phyloP scores from a whole-genome alignment of 2,888 invertebrate species.

The Synanthedon myopaeformis region DNA sequence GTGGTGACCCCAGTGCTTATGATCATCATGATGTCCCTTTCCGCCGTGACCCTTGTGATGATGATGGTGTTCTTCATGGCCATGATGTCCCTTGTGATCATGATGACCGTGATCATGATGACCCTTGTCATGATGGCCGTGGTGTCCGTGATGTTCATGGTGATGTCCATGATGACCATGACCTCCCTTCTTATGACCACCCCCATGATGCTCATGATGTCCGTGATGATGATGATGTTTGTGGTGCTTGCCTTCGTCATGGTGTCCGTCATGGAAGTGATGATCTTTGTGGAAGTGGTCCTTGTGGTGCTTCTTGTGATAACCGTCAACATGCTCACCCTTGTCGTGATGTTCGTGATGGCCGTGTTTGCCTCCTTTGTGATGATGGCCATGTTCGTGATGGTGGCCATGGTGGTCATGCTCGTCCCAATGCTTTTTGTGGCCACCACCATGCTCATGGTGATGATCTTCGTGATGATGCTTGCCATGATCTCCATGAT shows the following conservation, averaged over 20 bases:
- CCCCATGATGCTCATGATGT: slow-evolving; percentile 79
- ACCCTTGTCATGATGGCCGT: slow-evolving; percentile 83
- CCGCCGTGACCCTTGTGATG: slow-evolving; percentile 82
- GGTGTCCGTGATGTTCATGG: slow-evolving; percentile 82
- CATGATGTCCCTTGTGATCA: slow-evolving; percentile 83
- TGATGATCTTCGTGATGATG: slow-evolving; percentile 81
- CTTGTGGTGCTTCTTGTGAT: slow-evolving; percentile 87
- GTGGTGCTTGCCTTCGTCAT: slow-evolving; percentile 85
- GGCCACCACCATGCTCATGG: slow-evolving; percentile 80
- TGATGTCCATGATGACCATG: slow-evolving; percentile 83
- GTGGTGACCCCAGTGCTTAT: slow-evolving; percentile 79
- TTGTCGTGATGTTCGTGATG: slow-evolving; percentile 88
- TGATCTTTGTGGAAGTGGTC: slow-evolving; percentile 90
- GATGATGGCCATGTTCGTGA: slow-evolving; percentile 81
- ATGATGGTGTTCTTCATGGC: slow-evolving; percentile 79
- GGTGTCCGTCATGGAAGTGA: slow-evolving; percentile 88
- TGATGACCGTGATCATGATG: slow-evolving; percentile 85
- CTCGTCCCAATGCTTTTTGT: slow-evolving; percentile 84
- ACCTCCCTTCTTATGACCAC: slow-evolving; percentile 84
- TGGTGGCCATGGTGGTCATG: slow-evolving; percentile 80
- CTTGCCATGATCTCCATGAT: slow-evolving; percentile 81
- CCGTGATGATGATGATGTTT: slow-evolving; percentile 83
- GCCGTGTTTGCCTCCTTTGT: slow-evolving; percentile 84
- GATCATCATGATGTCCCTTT: slow-evolving; percentile 80
- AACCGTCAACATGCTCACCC: slow-evolving; percentile 83